phyloP scores from a whole-genome alignment of 2,888 invertebrate genomes.

The Polyploca ridens region DNA sequence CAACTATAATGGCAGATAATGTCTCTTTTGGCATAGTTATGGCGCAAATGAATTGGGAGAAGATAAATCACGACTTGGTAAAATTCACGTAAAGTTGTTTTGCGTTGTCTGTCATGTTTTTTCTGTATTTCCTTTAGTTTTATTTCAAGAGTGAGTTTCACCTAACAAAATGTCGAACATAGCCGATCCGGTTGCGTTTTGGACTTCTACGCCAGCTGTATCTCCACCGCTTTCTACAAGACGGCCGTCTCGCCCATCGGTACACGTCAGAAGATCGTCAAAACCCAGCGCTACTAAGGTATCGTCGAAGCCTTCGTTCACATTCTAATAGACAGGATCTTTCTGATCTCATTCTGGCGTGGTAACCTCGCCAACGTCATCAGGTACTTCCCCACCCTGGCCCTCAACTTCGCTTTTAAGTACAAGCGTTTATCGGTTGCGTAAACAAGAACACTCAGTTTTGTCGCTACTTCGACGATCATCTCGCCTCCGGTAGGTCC shows the following conservation, averaged over 20 bases:
- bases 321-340: slow-evolving; percentile 94
- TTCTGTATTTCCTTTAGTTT: too few relatives aligned
- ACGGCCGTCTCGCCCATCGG: slow-evolving; percentile 98
- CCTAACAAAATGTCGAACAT: slow-evolving; percentile 81
- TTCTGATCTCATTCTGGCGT: slow-evolving; percentile 93
- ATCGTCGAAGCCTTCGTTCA: slow-evolving; percentile 95
- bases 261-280: slow-evolving; percentile 96
- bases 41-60: too few relatives aligned
- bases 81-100: too few relatives aligned
- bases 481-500: slow-evolving; percentile 97
- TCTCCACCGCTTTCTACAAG: slow-evolving; percentile 97
- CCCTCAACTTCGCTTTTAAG: slow-evolving; percentile 97
- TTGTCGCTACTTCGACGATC: slow-evolving; percentile 95
- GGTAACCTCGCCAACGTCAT: slow-evolving; percentile 98
- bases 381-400: slow-evolving; percentile 98
- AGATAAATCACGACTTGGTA: too few relatives aligned
- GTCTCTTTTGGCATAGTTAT: too few relatives aligned
- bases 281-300: slow-evolving; percentile 96
- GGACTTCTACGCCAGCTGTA: slow-evolving; percentile 97
- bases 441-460: slow-evolving; percentile 97
- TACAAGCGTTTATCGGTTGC: slow-evolving; percentile 95
- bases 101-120: too few relatives aligned
- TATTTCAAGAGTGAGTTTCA: slow-evolving; percentile 69
- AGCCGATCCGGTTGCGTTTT: slow-evolving; percentile 92
- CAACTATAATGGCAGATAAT: too few relatives aligned